Conservation (phyloP, 2,888 invertebrate genomes). For the Eupithecia insigniata region DNA sequence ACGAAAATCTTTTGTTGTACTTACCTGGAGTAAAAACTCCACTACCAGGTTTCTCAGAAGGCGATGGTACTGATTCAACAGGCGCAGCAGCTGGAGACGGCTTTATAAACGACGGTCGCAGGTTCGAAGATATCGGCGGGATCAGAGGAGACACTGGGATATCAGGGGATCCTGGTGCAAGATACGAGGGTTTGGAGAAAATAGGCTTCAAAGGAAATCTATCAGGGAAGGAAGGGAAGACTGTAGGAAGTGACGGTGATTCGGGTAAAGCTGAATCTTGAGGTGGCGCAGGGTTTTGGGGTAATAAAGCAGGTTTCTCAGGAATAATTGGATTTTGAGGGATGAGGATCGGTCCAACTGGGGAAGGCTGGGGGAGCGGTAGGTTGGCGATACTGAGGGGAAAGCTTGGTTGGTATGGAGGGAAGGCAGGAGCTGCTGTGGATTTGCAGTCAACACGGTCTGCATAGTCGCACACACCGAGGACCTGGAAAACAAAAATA, state of each 20-base stretch:
- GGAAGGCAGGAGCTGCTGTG: slow-evolving; percentile 30
- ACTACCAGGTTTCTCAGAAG: slow-evolving; percentile 34
- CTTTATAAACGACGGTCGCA: slow-evolving; percentile 33
- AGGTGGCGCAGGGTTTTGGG: slow-evolving; percentile 18
- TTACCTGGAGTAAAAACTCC: slow-evolving; percentile 37
- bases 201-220: slow-evolving; percentile 12
- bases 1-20: not conserved
- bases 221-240: slow-evolving; percentile 21
- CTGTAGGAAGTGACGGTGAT: slow-evolving; percentile 10
- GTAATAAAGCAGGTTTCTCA: slow-evolving; percentile 11
- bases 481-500: slow-evolving; percentile 69
- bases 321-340: slow-evolving; percentile 21
- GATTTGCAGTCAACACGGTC: slow-evolving; percentile 83
- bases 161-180: slow-evolving; percentile 25
- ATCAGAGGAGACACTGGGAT: slow-evolving; percentile 30
- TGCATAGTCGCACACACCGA: slow-evolving; percentile 87
- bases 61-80: slow-evolving; percentile 18
- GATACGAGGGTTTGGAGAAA: slow-evolving; percentile 10
- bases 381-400: slow-evolving; percentile 29
- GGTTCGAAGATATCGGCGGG: slow-evolving; percentile 28
- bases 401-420: slow-evolving; percentile 27
- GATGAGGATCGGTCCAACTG: slow-evolving; percentile 27
- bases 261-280: slow-evolving; percentile 16
- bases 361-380: slow-evolving; percentile 27
- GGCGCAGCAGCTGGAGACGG: slow-evolving; percentile 35